Evolutionary conservation across 2,797 vertebrate genomes (phyloP).

Genomic region (Chloroceryle amazona): DNA sequence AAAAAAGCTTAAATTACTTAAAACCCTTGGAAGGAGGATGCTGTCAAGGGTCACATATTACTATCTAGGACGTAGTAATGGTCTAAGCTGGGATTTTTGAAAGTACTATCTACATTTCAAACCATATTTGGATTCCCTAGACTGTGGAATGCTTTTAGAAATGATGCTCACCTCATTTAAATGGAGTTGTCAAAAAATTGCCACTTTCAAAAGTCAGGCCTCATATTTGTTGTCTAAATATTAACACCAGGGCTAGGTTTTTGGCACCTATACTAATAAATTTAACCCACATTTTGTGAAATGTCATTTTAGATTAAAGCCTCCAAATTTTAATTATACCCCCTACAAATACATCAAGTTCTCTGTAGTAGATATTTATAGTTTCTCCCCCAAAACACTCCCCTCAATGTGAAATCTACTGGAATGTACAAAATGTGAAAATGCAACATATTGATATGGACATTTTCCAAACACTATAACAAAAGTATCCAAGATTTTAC

Average conservation of each 20-base stretch:
- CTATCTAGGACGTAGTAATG: background rate
- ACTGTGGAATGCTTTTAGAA: background rate
- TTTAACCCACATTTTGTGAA: background rate
- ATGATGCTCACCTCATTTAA: background rate
- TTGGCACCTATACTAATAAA: background rate
- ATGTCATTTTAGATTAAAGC: background rate
- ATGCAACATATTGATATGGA: background rate
- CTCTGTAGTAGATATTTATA: background rate
- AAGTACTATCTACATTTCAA: background rate
- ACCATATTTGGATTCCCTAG: background rate
- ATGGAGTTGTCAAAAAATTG: background rate
- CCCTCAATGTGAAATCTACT: background rate
- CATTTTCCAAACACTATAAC: background rate
- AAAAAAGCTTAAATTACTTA: background rate
- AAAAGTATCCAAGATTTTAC: background rate
- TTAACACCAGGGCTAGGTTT: accelerated
- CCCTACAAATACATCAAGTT: background rate
- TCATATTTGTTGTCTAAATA: background rate
- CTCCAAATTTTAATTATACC: background rate
- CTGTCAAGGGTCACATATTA: background rate
- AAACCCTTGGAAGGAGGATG: background rate
- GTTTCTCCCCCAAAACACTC: accelerated
- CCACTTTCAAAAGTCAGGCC: background rate
- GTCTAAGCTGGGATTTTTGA: background rate
- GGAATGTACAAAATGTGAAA: background rate